Evolutionary conservation across 2,113 vertebrate genomes (phyloP), one percentile per base, ranked within the genome.

Genomic region (Cervus canadensis): DNA sequence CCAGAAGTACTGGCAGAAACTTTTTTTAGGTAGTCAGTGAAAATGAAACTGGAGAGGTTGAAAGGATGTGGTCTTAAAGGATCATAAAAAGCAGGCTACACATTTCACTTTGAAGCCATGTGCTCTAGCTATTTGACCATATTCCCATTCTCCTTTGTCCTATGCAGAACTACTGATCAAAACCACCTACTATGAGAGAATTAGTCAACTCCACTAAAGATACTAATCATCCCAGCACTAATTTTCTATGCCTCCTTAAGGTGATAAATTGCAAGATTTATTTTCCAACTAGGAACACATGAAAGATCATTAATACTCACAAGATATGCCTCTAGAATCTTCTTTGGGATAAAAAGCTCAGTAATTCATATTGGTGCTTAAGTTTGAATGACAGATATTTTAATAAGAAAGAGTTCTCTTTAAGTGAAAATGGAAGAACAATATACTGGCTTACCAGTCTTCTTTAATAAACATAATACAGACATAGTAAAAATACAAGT

Each of bases 201-300:
- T 40, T 43, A 86, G 48, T 91, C 48, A 52, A 3, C 67, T 94
- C 30, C 71, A 78, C 16, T 81, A 62, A 91, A 93, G n/a, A 86
- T 89, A 81, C 1, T 6, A 19, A 93, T 36, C n/a, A 95, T 81
- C 30, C 62, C 43, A 92, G 45, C 50, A 87, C 15, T 59, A 67
- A 92, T 87, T 95, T 87, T 54, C 76, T 89, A 62, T 52, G 52
- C 89, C n/a, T 54, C 13, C 6, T 2, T 79, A 79, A 74, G 16
- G 16, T 84, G 84, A 92, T 57, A 89, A n/a, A 92, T 21, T 56
- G 14, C 15, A 97, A 67, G 21, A 96, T 89, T 91, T 96, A 89
- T 89, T 89, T 95, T 76, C 93, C 40, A 97, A 62, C 33, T 26
- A 62, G 40, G 85, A 96, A 54, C 4, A 26, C 33, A 60, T 95